Evolutionary conservation across 2,113 vertebrate genomes (phyloP).

Genomic region (Tor tambroides): DNA sequence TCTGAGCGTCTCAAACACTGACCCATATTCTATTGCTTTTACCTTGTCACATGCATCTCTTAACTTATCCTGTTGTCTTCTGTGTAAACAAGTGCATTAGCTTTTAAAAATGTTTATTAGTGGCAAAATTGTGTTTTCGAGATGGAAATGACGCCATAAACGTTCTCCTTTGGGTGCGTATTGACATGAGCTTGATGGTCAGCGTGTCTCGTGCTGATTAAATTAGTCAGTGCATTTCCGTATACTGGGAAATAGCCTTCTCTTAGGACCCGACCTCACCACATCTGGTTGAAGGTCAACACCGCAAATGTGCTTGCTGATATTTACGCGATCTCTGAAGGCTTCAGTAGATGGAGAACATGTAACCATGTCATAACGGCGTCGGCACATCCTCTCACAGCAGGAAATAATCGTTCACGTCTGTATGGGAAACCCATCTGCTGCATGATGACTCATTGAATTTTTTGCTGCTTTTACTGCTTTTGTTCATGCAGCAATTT

Average conservation of each 20-base stretch:
- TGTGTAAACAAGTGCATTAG: background rate
- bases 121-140: background rate
- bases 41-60: too few relatives aligned
- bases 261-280: background rate
- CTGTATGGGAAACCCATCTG: slow-evolving; percentile 1
- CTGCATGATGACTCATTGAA: background rate
- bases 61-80: background rate
- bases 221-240: background rate
- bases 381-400: background rate
- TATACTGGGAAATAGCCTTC: background rate
- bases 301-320: slow-evolving; percentile 12
- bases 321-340: background rate
- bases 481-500: slow-evolving; percentile 2
- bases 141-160: background rate
- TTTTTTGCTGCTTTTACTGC: background rate
- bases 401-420: background rate
- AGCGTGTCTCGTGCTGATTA: background rate
- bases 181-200: background rate
- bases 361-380: background rate
- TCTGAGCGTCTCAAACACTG: too few relatives aligned
- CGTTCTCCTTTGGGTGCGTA: too few relatives aligned
- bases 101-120: background rate
- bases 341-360: background rate
- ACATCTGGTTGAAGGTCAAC: slow-evolving; percentile 4
- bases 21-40: too few relatives aligned